phyloP scores from a whole-genome alignment of 1,140 invertebrate genomes.

The Drosophila jambulina region DNA sequence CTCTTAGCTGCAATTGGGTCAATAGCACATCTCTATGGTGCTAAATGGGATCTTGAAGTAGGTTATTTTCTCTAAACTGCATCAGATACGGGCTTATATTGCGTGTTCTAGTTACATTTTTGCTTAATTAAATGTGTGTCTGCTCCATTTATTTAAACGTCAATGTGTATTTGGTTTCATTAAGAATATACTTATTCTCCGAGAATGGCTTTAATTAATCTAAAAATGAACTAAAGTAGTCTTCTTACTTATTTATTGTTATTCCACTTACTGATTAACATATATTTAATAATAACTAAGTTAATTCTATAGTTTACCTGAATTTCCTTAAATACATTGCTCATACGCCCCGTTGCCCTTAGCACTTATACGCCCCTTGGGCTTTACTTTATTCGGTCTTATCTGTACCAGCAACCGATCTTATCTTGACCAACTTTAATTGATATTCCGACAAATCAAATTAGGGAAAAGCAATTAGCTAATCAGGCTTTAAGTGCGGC shows the following conservation, averaged over 20 bases:
- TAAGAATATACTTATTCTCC: background rate
- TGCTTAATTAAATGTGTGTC: slow-evolving; percentile 2
- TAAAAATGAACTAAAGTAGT: background rate
- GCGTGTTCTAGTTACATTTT: background rate
- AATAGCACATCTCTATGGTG: background rate
- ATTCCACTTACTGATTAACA: too few relatives aligned
- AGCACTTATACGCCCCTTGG: background rate
- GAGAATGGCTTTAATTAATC: background rate
- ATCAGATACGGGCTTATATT: background rate
- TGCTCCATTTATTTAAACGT: background rate
- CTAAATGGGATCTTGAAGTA: background rate
- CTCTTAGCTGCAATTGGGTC: background rate
- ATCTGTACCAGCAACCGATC: slow-evolving; percentile 25
- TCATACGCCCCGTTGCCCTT: background rate
- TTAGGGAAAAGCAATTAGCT: slow-evolving; percentile 60
- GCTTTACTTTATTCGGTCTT: background rate
- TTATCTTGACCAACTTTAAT: slow-evolving; percentile 54
- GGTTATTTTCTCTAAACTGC: background rate
- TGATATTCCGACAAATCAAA: slow-evolving; percentile 60
- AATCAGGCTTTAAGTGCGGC: slow-evolving; percentile 62
- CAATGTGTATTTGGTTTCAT: background rate
- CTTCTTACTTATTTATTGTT: too few relatives aligned
- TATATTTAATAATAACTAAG: too few relatives aligned
- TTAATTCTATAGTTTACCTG: too few relatives aligned
- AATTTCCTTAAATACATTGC: background rate